A percentile compares a stretch with the other conserved stretches of the same genome.
phyloP scores from a whole-genome alignment of 2,888 invertebrate species.

The Platycheirus rosarum region DNA sequence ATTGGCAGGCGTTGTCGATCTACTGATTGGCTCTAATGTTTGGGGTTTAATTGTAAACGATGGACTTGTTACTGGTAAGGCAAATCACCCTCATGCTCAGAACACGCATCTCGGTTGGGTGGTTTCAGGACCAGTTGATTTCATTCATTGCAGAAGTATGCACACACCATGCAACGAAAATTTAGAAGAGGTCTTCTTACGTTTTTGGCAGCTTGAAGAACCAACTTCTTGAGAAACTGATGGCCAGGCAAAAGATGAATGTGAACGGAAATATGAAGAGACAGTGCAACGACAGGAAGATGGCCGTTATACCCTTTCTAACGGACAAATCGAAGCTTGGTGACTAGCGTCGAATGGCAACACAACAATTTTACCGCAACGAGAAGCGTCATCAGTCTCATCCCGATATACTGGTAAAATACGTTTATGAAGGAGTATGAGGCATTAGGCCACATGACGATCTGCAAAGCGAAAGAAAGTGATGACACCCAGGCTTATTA shows the following conservation, averaged over 20 bases:
- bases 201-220: constrained; percentile 35
- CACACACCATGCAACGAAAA: background rate
- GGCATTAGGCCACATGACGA: constrained; percentile 32
- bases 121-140: constrained; percentile 14
- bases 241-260: constrained; percentile 8
- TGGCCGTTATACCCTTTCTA: constrained; percentile 24
- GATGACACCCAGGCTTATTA: constrained; percentile 15
- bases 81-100: constrained; percentile 38
- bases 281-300: constrained; percentile 18
- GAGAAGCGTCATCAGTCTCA: constrained; percentile 28
- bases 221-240: constrained; percentile 2
- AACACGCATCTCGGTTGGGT: constrained; percentile 38
- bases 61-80: constrained; percentile 20
- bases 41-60: constrained; percentile 12
- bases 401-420: constrained; percentile 34
- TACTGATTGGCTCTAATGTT: constrained; percentile 24
- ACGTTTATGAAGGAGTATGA: constrained; percentile 51
- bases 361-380: constrained; percentile 2
- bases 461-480: background rate
- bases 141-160: constrained; percentile 13
- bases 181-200: constrained; percentile 17
- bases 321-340: constrained; percentile 10
- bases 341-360: constrained; percentile 24
- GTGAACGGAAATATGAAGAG: constrained; percentile 10
- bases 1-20: constrained; percentile 28